Evolutionary conservation across 2,113 vertebrate genomes (phyloP).

Genomic region (Galemys pyrenaicus): DNA sequence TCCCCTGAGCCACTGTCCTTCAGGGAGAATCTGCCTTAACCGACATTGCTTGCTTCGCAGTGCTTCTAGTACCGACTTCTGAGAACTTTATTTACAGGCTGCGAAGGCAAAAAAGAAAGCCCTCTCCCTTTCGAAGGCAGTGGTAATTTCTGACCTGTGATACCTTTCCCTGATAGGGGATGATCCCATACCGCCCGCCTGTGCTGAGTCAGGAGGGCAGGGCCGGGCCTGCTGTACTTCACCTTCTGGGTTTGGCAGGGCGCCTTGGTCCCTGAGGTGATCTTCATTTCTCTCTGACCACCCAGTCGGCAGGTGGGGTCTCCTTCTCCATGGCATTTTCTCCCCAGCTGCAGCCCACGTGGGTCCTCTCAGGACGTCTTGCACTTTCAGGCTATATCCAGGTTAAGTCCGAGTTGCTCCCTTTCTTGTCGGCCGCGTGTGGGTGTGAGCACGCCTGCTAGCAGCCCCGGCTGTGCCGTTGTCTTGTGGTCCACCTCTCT

Average conservation of each 20-base stretch:
- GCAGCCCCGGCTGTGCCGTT: not conserved
- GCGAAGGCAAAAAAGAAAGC: not conserved
- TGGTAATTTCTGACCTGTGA: too few relatives aligned
- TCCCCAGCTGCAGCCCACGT: not conserved
- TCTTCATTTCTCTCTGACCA: not conserved
- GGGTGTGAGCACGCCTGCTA: not conserved
- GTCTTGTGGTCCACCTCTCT: not conserved
- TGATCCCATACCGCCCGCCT: too few relatives aligned
- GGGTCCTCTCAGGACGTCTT: not conserved
- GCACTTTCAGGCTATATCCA: not conserved
- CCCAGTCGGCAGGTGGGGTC: too few relatives aligned
- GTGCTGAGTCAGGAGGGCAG: not conserved
- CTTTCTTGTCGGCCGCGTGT: rapidly evolving
- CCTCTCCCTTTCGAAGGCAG: not conserved
- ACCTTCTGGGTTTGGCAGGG: not conserved
- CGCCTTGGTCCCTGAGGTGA: not conserved
- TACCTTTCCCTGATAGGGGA: too few relatives aligned
- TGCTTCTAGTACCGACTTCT: not conserved
- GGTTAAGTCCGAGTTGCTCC: rapidly evolving
- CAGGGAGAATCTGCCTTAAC: not conserved
- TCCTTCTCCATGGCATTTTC: not conserved
- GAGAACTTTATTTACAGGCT: not conserved
- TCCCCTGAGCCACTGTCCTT: not conserved
- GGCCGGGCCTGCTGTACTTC: not conserved
- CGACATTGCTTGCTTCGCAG: not conserved